These are phyloP conservation scores for Micrasema longulum DNA, from an alignment of 1,140 invertebrate species.

Conservation along the genomic window DNA sequence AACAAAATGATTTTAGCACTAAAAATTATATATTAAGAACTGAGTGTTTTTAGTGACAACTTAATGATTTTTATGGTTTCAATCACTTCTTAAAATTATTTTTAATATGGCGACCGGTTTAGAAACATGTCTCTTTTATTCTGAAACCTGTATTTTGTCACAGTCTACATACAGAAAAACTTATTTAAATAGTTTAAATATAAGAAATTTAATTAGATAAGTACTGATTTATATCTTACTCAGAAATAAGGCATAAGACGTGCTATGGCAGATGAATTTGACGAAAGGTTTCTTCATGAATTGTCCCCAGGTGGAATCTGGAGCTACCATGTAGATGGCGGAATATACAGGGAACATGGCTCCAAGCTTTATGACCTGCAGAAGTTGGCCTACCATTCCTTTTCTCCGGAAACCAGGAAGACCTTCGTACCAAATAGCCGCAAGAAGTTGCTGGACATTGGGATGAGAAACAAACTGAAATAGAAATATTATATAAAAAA, in stretches of 20 bases:
- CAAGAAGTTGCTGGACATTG: slow-evolving; percentile 91
- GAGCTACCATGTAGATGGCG: slow-evolving; percentile 86
- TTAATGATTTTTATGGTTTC: too few species aligned
- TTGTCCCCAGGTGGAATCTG: slow-evolving; percentile 81
- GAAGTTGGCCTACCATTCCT: slow-evolving; percentile 77
- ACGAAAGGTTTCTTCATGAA: slow-evolving; percentile 94
- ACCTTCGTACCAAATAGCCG: slow-evolving; percentile 93
- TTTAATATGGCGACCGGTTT: too few species aligned
- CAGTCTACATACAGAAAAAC: too few species aligned
- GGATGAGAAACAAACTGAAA: slow-evolving; percentile 92
- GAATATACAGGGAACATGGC: slow-evolving; percentile 89
- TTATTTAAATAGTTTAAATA: too few species aligned
- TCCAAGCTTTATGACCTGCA: slow-evolving; percentile 84
- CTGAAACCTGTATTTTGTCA: too few species aligned
- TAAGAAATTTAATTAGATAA: too few species aligned
- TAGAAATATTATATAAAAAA: background rate
- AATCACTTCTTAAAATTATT: too few species aligned
- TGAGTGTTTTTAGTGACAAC: too few species aligned
- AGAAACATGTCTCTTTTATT: too few species aligned
- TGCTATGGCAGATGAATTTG: slow-evolving; percentile 93
- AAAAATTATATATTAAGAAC: too few species aligned
- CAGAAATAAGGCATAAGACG: slow-evolving; percentile 91
- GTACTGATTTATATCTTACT: too few species aligned
- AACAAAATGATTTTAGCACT: too few species aligned
- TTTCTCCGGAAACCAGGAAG: slow-evolving; percentile 88